Evolutionary conservation across 2,113 vertebrate genomes (phyloP), one percentile per base, ranked within the genome.

Genomic region (Anas platyrhynchos): DNA sequence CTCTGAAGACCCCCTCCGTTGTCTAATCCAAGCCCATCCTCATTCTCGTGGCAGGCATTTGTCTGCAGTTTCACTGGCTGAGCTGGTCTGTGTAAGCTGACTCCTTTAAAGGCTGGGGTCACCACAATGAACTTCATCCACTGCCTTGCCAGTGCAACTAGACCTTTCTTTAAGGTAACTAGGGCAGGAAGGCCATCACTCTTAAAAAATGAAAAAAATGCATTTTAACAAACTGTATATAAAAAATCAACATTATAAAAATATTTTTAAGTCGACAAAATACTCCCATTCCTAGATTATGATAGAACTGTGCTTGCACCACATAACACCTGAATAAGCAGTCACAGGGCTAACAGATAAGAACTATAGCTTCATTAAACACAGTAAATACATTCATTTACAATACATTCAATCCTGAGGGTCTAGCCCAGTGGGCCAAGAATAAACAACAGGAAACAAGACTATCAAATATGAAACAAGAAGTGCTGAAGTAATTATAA

Each of bases 121-220:
- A 99, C 99, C 74, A 99, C 99, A 44, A 99, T 99, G 96, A 99
- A 99, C 96, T 99, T 99, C 99, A 99, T 99, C 99, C 99, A 99
- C 22, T 99, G 99, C 72, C 99, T 98, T 36, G 99, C 99, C 96
- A 99, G 95, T 55, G 99, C 99, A 77, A 99, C 99, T 26, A 99
- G 98, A 44, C 99, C 99, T 94, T 99, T 99, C 96, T 99, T 99
- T 66, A 99, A 98, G 31, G 99, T 99, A 43, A 99, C 99, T 79
- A 99, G 96, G 7, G 99, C 99, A 72, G 99, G 99, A 86, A 99
- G 99, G 2, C 99, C 99, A 86, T 99, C 99, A 55, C 99, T 99
- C 99, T 99, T 88, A 2, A 67, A 79, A 90, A n/a, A 26, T 26
- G 27, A 26, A 84, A 56, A 48, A 11, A 58, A 92, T 2, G 46